Conservation (phyloP, 2,113 vertebrate genomes). For the Microcebus griseorufus region DNA sequence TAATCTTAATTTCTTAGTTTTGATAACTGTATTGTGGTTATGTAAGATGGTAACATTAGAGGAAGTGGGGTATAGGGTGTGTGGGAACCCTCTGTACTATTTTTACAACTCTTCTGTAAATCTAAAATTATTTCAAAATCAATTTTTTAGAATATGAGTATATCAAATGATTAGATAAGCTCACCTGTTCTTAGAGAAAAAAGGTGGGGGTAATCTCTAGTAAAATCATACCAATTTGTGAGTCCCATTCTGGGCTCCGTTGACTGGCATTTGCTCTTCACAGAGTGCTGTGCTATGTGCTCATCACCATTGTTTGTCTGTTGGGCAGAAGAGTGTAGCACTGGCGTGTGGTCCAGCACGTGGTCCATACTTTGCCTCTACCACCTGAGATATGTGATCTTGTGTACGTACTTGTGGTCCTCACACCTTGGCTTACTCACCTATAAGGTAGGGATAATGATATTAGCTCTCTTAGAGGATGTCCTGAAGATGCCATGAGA, state of each 20-base stretch:
- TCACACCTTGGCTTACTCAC: background rate
- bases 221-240: background rate
- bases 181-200: background rate
- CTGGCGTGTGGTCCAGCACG: background rate
- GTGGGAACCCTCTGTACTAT: background rate
- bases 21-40: background rate
- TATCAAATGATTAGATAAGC: background rate
- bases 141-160: background rate
- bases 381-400: background rate
- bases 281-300: background rate
- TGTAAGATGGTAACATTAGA: background rate
- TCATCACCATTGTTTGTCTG: background rate
- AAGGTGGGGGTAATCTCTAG: background rate
- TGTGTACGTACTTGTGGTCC: background rate
- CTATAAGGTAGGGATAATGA: background rate
- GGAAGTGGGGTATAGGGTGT: background rate
- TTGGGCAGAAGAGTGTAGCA: background rate
- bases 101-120: conserved; percentile 31
- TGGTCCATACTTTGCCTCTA: background rate
- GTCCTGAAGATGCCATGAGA: background rate
- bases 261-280: background rate
- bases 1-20: background rate
- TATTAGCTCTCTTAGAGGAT: background rate
- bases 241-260: background rate
- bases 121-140: conserved; percentile 35